These are phyloP conservation scores for Abscondita cerata DNA, from an alignment of 2,888 invertebrate genomes.

Conservation along the genomic window DNA sequence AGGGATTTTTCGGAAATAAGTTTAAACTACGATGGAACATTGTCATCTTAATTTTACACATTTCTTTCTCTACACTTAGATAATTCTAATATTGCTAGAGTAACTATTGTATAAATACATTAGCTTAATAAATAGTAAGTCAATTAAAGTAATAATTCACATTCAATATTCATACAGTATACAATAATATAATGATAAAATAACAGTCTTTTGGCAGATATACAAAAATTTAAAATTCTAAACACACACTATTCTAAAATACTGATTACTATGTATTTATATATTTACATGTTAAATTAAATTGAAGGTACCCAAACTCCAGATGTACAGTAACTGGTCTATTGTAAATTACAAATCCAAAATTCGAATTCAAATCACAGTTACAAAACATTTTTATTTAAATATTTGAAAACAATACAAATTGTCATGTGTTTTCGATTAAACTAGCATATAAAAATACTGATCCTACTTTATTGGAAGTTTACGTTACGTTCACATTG, in stretches of 20 bases:
- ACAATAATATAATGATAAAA: conserved; percentile 47
- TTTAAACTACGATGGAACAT: conserved; percentile 23
- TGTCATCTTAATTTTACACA: conserved; percentile 25
- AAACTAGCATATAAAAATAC: conserved; percentile 15
- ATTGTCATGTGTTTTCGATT: conserved; percentile 1
- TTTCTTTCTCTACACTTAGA: conserved; percentile 19
- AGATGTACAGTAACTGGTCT: conserved; percentile 15
- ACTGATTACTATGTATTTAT: conserved; percentile 41
- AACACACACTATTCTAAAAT: conserved; percentile 44
- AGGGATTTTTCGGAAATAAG: conserved; percentile 15
- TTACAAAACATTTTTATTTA: not conserved
- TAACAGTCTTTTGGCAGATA: conserved; percentile 58
- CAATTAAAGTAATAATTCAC: conserved; percentile 23
- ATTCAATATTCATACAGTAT: conserved; percentile 23
- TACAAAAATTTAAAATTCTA: conserved; percentile 49
- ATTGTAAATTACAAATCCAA: conserved; percentile 7
- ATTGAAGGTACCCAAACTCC: conserved; percentile 17
- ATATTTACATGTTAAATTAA: conserved; percentile 35
- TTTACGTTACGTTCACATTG: conserved; percentile 1
- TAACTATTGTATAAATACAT: conserved; percentile 30
- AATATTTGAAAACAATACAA: not conserved
- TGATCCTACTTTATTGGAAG: conserved; percentile 18
- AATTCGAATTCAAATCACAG: conserved; percentile 4
- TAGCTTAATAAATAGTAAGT: conserved; percentile 33
- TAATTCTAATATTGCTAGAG: conserved; percentile 31